These are phyloP conservation scores for Serilophus lunatus DNA, from an alignment of 2,113 vertebrate species.

Conservation along the genomic window DNA sequence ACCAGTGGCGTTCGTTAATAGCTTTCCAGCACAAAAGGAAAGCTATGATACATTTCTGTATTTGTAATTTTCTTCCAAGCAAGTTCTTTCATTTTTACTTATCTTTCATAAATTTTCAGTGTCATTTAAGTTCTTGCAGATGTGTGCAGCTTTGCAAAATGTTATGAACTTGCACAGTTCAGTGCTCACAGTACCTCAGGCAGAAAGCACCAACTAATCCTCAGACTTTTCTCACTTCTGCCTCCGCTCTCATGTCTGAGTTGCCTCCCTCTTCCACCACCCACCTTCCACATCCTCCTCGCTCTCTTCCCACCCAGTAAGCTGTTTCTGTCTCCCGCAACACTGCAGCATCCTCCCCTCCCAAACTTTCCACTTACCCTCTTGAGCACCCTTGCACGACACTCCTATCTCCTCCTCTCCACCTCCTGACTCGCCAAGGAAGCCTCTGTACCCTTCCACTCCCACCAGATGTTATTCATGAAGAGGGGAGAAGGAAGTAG, in stretches of 20 bases:
- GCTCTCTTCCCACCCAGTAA: not conserved
- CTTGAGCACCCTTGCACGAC: not conserved
- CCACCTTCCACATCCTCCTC: constrained; percentile 10
- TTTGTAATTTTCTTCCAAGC: not conserved
- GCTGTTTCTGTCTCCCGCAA: constrained; percentile 16
- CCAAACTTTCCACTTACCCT: not conserved
- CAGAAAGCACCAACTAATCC: not conserved
- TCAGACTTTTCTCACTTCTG: not conserved
- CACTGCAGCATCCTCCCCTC: not conserved
- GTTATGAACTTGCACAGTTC: not conserved
- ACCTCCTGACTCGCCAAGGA: not conserved
- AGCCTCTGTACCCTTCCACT: not conserved
- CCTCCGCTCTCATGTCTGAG: not conserved
- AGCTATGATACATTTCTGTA: not conserved
- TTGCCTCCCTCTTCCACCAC: not conserved
- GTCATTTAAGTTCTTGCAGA: not conserved
- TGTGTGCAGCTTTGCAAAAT: not conserved
- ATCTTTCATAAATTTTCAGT: not conserved
- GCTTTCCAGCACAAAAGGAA: not conserved
- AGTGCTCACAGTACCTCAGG: not conserved
- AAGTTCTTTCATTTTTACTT: not conserved
- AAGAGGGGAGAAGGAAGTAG: not conserved
- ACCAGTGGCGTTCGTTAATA: not conserved
- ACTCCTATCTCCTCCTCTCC: not conserved
- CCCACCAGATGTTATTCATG: accelerated